A percentile compares a stretch with the other conserved stretches of the same genome.
These are phyloP conservation scores for Drosophila pectinifera DNA, from an alignment of 1,140 invertebrate genomes.

Conservation along the genomic window DNA sequence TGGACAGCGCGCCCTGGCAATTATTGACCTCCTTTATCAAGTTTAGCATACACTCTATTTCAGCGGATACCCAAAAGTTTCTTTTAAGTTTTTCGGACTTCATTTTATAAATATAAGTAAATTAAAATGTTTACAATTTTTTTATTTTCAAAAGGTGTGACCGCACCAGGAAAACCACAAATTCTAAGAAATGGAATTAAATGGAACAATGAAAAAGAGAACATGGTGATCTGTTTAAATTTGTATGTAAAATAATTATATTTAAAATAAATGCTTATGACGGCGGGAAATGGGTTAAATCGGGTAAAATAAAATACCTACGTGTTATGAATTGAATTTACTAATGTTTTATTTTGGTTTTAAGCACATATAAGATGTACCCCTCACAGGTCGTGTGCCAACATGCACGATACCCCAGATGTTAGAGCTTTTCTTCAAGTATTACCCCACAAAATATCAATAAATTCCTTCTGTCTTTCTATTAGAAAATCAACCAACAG, in stretches of 20 bases:
- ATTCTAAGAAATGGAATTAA: background rate
- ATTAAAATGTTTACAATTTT: slow-evolving; percentile 4
- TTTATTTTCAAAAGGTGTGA: slow-evolving; percentile 16
- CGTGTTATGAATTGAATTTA: too few species aligned
- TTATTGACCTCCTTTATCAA: slow-evolving; percentile 64
- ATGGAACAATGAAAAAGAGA: background rate
- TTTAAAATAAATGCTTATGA: background rate
- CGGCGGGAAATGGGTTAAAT: too few species aligned
- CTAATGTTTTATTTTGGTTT: too few species aligned
- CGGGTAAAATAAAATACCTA: too few species aligned
- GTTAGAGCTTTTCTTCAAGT: too few species aligned
- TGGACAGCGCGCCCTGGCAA: slow-evolving; percentile 49
- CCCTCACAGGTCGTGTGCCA: too few species aligned
- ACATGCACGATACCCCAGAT: too few species aligned
- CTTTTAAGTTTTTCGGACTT: slow-evolving; percentile 70
- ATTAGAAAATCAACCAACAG: too few species aligned
- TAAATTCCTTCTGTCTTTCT: too few species aligned
- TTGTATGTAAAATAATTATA: background rate
- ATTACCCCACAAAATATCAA: too few species aligned
- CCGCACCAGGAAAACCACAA: background rate
- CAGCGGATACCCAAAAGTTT: slow-evolving; percentile 75
- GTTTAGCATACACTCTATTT: slow-evolving; percentile 79
- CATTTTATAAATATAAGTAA: slow-evolving; percentile 30
- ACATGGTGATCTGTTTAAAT: background rate
- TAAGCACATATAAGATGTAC: too few species aligned